Base-by-base conservation (phyloP, 2,888 invertebrate species). In the Drosophila eohydei region DNA sequence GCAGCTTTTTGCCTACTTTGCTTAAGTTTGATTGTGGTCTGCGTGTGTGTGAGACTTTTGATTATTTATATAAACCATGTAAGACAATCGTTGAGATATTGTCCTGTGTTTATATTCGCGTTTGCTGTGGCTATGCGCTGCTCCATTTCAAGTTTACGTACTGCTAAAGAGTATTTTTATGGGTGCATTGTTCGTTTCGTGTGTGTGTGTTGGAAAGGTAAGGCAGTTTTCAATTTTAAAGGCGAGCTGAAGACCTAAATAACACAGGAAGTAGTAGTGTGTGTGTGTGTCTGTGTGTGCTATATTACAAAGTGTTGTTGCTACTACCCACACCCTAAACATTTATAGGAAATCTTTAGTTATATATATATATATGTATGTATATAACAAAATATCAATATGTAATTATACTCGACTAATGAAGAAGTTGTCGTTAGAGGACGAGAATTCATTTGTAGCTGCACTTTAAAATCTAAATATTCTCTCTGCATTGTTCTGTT, bases 381-480 rank as follows among this genome's bases (percentile, higher is more conserved):
- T 67, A 70, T 67, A 75, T 68, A 79, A 75, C 75, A 81, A 78
- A 62, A 70, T 62, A 71, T 73, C 56, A 74, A 59, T 81, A 79
- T 69, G 60, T 83, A 81, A 77, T 74, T 74, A 72, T 79, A 74
- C 67, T 79, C 91, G 91, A 91, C 91, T 91, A 91, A 91, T 91
- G 91, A 88, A 91, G 91, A 92, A 91, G 91, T 91, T 92, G 92
- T 90, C 83, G 88, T 90, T 90, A 87, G 80, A 80, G 71, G 78
- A 91, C 88, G 92, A 91, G 91, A 92, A 91, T 91, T 87, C 73
- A 69, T 87, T 80, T 79, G 81, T 84, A 87, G 90, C 79, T 67
- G 68, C 74, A 54, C 46, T 62, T 46, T 16, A 51, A 48, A 54
- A 28, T 56, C 46, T 44, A 71, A 69, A 61, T 46, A 46, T 68